Base-by-base conservation (phyloP, 2,888 invertebrate species). In the Cerceris rybyensis region DNA sequence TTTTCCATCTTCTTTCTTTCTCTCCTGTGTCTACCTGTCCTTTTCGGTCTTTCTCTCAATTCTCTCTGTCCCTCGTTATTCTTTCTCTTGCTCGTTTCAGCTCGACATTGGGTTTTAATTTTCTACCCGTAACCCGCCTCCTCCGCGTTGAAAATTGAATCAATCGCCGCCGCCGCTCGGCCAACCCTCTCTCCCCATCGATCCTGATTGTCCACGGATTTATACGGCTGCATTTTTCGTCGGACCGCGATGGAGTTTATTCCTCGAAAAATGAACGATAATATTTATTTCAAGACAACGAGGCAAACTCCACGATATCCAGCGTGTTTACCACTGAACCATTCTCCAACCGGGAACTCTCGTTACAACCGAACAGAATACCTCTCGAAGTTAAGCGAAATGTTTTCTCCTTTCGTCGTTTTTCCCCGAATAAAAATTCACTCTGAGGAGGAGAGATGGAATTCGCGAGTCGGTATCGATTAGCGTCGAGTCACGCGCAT, bases 141-240 rank as follows among this genome's bases (percentile, higher is more conserved):
- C 61, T 60, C 77, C 43, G 63, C 70, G 67, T 58, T 70, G 55
- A 55, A 78, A 78, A 78, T 78, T 76, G 77, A 78, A 78, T 77
- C 71, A 76, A 77, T 77, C 77, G 70, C 65, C 75, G 64, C 66
- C 65, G 69, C 64, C 65, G 41, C 63, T n/a, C 76, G 17, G n/a
- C n/a, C 70, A 65, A 55, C 63, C 66, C 66, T 28, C 28, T 28
- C 28, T 61, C 65, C 46, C 65, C 46, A 63, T 66, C 66, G 66
- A 78, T 70, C 76, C 70, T 76, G 76, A 78, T 78, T 78, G 70
- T 75, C 76, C 66, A 63, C 66, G 78, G 78, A 78, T 78, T 17
- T 76, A 76, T 76, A 54, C 67, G 59, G 68, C 42, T 28, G 49
- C 70, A 16, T 66, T 55, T 28, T 41, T n/a, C 50, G 39, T 55